Conservation (phyloP, 2,113 vertebrate species). For the Globicephala melas region DNA sequence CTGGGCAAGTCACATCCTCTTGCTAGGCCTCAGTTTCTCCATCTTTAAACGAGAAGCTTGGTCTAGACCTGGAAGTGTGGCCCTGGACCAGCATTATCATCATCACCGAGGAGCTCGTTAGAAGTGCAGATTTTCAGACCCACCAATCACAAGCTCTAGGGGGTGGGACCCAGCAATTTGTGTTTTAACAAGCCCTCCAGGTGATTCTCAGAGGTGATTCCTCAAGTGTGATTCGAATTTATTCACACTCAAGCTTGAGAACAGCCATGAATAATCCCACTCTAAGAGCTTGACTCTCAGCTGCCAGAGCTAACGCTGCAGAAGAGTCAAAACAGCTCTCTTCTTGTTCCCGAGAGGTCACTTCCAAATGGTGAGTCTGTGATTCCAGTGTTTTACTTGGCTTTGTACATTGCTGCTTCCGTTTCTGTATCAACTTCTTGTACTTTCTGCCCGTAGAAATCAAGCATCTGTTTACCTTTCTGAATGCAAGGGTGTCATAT, state of each 20-base stretch:
- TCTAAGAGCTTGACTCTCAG: background rate
- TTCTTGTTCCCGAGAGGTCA: background rate
- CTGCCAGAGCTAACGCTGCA: fast-evolving
- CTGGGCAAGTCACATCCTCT: background rate
- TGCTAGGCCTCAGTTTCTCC: background rate
- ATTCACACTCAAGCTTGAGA: background rate
- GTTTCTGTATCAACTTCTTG: background rate
- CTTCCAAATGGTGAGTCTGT: background rate
- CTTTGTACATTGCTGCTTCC: background rate
- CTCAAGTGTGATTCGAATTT: too few relatives aligned
- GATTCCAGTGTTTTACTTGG: background rate
- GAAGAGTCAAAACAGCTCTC: background rate
- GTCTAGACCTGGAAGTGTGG: background rate
- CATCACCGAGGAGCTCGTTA: background rate
- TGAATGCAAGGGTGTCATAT: background rate
- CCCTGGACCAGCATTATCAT: background rate
- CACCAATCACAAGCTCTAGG: background rate
- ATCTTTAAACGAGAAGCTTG: background rate
- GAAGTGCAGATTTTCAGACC: background rate
- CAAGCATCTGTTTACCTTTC: background rate
- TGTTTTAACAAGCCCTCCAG: background rate
- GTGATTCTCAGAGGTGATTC: too few relatives aligned
- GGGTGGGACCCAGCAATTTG: too few relatives aligned
- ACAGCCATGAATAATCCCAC: background rate
- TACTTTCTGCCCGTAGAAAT: background rate